Evolutionary conservation across 2,113 vertebrate genomes (phyloP).

Genomic region (Lates calcarifer): DNA sequence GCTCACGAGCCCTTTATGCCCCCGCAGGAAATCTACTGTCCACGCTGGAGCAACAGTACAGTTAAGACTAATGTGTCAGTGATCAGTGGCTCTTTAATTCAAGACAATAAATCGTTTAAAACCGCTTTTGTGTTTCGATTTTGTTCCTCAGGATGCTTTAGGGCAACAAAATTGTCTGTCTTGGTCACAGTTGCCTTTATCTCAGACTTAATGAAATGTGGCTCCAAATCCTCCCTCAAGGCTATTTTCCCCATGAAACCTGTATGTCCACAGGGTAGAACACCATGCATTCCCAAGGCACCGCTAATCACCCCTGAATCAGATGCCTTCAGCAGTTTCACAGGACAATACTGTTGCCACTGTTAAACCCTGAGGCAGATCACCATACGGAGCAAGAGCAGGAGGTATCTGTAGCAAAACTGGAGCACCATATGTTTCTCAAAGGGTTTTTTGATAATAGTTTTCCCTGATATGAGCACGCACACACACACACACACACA

Average conservation of each 20-base stretch:
- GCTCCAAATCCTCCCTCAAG: constrained; percentile 64
- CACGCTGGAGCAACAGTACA: constrained; percentile 16
- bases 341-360: constrained; percentile 63
- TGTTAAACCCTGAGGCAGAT: constrained; percentile 69
- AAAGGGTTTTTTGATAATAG: constrained; percentile 65
- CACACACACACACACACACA: constrained; percentile 26
- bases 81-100: constrained; percentile 59
- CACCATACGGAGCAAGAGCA: constrained; percentile 55
- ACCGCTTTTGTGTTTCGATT: constrained; percentile 45
- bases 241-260: constrained; percentile 55
- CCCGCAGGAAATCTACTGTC: constrained; percentile 42
- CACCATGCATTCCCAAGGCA: constrained; percentile 49
- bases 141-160: constrained; percentile 23
- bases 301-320: constrained; percentile 72
- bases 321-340: constrained; percentile 70
- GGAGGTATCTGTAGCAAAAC: constrained; percentile 70
- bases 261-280: constrained; percentile 68
- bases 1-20: constrained; percentile 47
- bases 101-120: constrained; percentile 45
- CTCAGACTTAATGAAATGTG: constrained; percentile 38
- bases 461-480: constrained; percentile 44
- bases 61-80: constrained; percentile 28
- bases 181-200: constrained; percentile 44
- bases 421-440: constrained; percentile 81
- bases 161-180: background rate